Percentiles rank a stretch among this genome's conserved stretches.
These are phyloP conservation scores for Dendrophyllia cribrosa DNA, from an alignment of 64 coral and sea anemone genomes.

Conservation along the genomic window DNA sequence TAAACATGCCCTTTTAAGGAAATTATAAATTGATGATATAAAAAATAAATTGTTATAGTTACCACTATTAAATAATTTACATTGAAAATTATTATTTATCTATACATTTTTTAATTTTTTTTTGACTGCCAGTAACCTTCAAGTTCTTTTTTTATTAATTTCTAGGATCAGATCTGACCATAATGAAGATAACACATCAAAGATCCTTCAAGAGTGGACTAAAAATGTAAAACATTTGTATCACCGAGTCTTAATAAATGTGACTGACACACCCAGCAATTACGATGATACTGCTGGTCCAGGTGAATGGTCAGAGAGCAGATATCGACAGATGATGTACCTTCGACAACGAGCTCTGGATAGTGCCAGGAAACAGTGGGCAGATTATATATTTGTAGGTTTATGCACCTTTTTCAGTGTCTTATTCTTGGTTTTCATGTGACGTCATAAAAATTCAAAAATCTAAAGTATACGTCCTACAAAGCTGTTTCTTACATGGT, in stretches of 20 bases:
- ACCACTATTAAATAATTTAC: too few relatives aligned
- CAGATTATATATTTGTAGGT: constrained; percentile 97
- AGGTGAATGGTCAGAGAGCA: constrained; percentile 72
- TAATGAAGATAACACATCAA: constrained; percentile 91
- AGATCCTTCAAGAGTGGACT: constrained; percentile 79
- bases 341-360: constrained; percentile 89
- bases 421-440: too few relatives aligned
- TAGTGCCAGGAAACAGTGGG: constrained; percentile 89
- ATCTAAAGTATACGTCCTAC: too few relatives aligned
- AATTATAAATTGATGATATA: too few relatives aligned
- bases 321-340: constrained; percentile 74
- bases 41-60: too few relatives aligned
- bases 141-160: neutral
- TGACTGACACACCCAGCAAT: constrained; percentile 62
- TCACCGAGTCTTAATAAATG: constrained; percentile 86
- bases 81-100: too few relatives aligned
- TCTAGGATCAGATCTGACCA: constrained; percentile 94
- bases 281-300: constrained; percentile 64
- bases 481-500: too few relatives aligned
- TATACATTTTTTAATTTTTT: neutral
- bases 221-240: constrained; percentile 82
- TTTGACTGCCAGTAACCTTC: neutral
- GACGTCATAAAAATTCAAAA: too few relatives aligned
- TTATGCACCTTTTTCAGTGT: neutral
- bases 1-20: too few relatives aligned